Percentiles rank a stretch among this genome's conserved stretches.
Evolutionary conservation across 2,113 vertebrate genomes (phyloP).

Genomic region (Pampusana beccarii): DNA sequence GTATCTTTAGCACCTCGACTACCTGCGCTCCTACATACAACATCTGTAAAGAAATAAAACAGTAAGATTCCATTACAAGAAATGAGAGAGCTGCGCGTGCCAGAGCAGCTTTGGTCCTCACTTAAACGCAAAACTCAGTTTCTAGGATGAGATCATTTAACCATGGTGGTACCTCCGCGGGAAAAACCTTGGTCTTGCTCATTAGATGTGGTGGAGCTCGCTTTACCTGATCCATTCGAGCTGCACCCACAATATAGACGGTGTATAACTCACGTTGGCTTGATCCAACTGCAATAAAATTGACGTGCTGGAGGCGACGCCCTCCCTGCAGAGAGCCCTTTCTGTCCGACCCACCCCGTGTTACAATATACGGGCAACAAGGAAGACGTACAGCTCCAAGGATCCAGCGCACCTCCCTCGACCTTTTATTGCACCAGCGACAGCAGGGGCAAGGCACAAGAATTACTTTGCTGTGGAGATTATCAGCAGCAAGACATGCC

Average conservation of each 20-base stretch:
- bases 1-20: background rate
- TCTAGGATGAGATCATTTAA: background rate
- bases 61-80: background rate
- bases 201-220: background rate
- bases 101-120: background rate
- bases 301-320: background rate
- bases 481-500: background rate
- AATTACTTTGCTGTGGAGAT: background rate
- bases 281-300: background rate
- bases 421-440: background rate
- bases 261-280: background rate
- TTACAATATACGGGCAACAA: accelerated
- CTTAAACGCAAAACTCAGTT: background rate
- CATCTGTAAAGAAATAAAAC: background rate
- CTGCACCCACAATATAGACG: background rate
- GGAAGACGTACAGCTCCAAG: background rate
- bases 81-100: background rate
- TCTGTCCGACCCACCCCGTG: background rate
- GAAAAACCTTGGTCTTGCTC: background rate
- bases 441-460: background rate
- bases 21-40: background rate
- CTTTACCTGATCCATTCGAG: background rate
- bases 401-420: accelerated
- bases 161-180: background rate
- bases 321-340: background rate